Conservation (phyloP, 92 coral and sea anemone genomes). For the Metridium senile region DNA sequence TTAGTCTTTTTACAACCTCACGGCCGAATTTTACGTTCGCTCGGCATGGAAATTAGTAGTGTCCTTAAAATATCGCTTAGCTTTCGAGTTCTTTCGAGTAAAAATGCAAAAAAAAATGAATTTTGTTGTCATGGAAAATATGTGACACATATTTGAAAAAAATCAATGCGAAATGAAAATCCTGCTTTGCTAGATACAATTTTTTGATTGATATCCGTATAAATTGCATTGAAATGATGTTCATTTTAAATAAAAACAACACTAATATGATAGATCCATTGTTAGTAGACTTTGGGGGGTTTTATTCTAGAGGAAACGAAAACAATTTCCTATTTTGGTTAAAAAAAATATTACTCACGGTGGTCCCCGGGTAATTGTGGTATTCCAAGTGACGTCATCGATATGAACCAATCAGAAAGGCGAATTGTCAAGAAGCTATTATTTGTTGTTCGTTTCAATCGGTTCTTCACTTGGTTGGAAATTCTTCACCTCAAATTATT, state of each 20-base stretch:
- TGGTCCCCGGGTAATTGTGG: slow-evolving; percentile 24
- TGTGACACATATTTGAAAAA: no score
- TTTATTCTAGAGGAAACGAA: neutral
- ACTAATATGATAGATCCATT: neutral
- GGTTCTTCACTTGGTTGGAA: slow-evolving; percentile 46
- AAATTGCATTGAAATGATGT: neutral
- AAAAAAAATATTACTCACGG: slow-evolving; percentile 8
- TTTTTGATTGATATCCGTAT: neutral
- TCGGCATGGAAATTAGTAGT: neutral
- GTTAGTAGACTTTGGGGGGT: neutral
- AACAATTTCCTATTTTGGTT: neutral
- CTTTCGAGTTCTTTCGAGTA: no score
- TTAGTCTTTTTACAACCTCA: slow-evolving; percentile 23
- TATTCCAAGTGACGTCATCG: slow-evolving; percentile 52
- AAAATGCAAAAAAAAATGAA: neutral
- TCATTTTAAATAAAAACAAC: neutral
- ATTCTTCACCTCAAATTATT: slow-evolving; percentile 34
- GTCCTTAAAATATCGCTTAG: no score
- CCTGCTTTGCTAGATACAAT: neutral
- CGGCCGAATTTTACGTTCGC: slow-evolving; percentile 1
- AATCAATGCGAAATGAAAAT: no score
- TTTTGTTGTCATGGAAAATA: no score
- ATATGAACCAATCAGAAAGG: slow-evolving; percentile 46
- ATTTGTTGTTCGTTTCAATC: slow-evolving; percentile 62
- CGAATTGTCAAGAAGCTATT: slow-evolving; percentile 34